These are phyloP conservation scores for Polyommatus icarus DNA, from an alignment of 2,888 invertebrate species.

Conservation along the genomic window DNA sequence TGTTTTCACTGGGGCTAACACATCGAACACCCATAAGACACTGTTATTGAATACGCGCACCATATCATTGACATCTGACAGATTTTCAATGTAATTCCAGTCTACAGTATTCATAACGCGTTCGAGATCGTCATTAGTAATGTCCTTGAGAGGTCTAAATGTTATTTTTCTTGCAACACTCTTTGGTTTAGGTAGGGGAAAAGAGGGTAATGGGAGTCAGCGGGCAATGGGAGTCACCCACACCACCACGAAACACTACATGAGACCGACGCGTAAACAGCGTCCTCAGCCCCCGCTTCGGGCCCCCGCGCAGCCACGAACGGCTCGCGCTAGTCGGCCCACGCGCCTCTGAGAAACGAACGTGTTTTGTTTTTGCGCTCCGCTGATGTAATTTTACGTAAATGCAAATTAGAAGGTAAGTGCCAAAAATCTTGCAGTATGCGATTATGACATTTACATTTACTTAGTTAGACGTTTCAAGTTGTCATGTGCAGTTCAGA, in stretches of 20 bases:
- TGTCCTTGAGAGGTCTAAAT: no score
- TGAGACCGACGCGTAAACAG: constrained; percentile 40
- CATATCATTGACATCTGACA: no score
- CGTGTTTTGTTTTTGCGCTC: constrained; percentile 45
- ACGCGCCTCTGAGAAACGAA: constrained; percentile 41
- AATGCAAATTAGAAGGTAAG: constrained; percentile 41
- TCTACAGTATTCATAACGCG: no score
- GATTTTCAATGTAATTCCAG: no score
- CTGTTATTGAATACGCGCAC: no score
- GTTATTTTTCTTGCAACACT: no score
- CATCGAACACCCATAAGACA: no score
- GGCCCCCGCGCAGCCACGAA: constrained; percentile 38
- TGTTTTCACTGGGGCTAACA: no score
- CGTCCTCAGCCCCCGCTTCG: constrained; percentile 37
- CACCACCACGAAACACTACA: constrained; percentile 40
- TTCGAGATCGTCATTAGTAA: no score
- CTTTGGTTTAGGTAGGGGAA: no score
- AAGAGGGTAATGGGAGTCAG: constrained; percentile 41
- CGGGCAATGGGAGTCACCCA: constrained; percentile 42
- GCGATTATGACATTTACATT: constrained; percentile 41
- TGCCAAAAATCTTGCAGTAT: constrained; percentile 42
- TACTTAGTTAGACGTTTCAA: constrained; percentile 41
- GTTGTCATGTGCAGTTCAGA: constrained; percentile 44
- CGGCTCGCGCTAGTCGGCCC: constrained; percentile 42
- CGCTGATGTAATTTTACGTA: constrained; percentile 41